Evolutionary conservation across 2,797 vertebrate species (phyloP).

Genomic region (Corythornis leucogaster): DNA sequence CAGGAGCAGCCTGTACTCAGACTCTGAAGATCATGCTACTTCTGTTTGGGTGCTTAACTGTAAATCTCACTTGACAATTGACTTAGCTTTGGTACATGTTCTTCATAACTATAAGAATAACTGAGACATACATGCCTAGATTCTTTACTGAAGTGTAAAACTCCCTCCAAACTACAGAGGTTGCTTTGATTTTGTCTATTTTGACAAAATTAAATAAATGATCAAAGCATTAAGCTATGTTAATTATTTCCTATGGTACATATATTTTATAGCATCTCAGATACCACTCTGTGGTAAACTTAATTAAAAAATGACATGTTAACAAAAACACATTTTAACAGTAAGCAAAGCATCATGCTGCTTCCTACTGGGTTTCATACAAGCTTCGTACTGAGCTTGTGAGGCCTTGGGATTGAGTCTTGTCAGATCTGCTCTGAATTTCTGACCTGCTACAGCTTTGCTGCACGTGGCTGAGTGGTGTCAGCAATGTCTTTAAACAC

Average conservation of each 20-base stretch:
- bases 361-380: no score
- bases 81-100: background rate
- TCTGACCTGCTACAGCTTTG: background rate
- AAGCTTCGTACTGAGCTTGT: accelerated
- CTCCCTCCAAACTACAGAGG: background rate
- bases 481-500: background rate
- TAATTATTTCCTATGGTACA: background rate
- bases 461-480: background rate
- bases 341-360: background rate
- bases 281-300: background rate
- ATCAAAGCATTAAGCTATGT: background rate
- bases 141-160: background rate
- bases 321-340: background rate
- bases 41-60: background rate
- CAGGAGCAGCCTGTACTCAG: background rate
- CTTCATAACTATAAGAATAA: background rate
- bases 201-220: background rate
- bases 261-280: background rate
- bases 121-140: background rate
- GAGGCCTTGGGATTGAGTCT: background rate
- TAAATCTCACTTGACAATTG: background rate
- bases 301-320: background rate
- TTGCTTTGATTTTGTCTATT: background rate
- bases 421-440: background rate
- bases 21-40: background rate